Base-by-base conservation (phyloP, 1,140 invertebrate species). In the Euglossa dilemma region DNA sequence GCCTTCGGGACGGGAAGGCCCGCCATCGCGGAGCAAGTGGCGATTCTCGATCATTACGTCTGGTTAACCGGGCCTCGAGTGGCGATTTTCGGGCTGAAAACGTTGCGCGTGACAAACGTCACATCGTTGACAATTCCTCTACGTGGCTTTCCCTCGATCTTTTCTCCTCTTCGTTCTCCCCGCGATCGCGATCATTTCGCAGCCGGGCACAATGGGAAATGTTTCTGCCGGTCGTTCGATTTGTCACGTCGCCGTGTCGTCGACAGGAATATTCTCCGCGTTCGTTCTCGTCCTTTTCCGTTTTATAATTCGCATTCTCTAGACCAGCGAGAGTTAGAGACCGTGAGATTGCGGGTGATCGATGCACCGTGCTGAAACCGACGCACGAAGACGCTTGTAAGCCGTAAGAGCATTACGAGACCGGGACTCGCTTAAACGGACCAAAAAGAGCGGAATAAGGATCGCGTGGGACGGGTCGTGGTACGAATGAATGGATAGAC, bases 11-110 rank as follows among this genome's bases (percentile, higher is more conserved):
- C 23, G 57, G 85, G 50, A 71, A 74, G 75, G 69, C 74, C 52
- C 54, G 81, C 5, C 71, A 52, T 59, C 16, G 54, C 36, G 63
- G 69, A 36, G 57, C 82, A 87, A 87, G 86, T 84, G 64, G 74
- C 85, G 85, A 87, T 87, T 87, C 87, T 87, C 86, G 85, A 84
- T 87, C 86, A 80, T 87, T 87, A 84, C 28, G 64, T 52, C 52
- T 50, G 85, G n/a, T 77, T 87, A 87, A 87, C 75, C 83, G 80
- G 85, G 70, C 57, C 72, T 56, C 57, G 85, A 43, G 79, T 50
- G 52, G 52, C 66, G 81, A 84, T 85, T 85, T 85, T 59, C 36
- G 54, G 36, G 70, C 18, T 57, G 45, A 87, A 71, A 84, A 87
- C 75, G 57, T 59, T 63, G 43, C 57, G 43, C 74, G 75, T 87